Conservation (phyloP, 2,113 vertebrate species). For the Eupsittula cactorum region DNA sequence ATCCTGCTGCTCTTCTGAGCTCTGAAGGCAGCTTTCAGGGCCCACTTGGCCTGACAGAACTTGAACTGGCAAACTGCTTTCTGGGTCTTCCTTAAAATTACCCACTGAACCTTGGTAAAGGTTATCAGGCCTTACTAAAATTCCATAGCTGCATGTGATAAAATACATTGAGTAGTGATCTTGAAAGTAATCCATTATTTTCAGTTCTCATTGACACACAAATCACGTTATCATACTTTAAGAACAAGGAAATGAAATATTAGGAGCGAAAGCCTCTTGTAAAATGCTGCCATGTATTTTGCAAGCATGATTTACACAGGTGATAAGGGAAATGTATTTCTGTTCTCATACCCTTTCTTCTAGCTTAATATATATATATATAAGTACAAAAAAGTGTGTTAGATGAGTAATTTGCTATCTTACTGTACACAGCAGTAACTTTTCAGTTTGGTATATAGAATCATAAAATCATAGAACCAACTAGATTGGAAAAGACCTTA, state of each 20-base stretch:
- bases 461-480: background rate
- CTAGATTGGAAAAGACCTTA: background rate
- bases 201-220: background rate
- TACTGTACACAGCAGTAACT: background rate
- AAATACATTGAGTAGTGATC: background rate
- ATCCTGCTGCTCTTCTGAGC: background rate
- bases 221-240: background rate
- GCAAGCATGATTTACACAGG: background rate
- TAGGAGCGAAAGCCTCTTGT: background rate
- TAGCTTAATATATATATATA: background rate
- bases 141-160: background rate
- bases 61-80: background rate
- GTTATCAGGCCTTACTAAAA: background rate
- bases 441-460: background rate
- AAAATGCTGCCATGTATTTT: background rate
- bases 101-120: background rate
- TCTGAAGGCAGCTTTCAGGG: background rate
- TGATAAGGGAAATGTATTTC: background rate
- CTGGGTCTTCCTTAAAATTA: background rate
- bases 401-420: background rate
- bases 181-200: background rate
- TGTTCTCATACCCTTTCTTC: background rate
- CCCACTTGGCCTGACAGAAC: background rate
- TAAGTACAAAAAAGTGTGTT: background rate
- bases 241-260: background rate